Percentiles rank a stretch among this genome's conserved stretches.
Conservation (phyloP, 2,113 vertebrate genomes). For the Tenebrosternarchus preto region DNA sequence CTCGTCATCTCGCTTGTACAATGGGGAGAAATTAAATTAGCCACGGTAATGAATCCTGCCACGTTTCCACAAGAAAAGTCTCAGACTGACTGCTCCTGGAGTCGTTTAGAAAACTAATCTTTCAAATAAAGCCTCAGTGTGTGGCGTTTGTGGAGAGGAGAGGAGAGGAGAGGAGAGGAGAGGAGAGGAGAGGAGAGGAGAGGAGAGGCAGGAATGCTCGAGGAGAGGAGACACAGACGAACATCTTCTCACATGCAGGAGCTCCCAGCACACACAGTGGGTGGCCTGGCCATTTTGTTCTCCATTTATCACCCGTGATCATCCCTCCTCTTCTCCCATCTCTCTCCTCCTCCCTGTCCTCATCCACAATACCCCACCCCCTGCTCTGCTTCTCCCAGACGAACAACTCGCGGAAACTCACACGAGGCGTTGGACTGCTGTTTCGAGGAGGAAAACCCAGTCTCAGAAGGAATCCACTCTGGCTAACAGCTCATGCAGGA, state of each 20-base stretch:
- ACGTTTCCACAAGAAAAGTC: constrained; percentile 65
- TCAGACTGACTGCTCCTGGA: constrained; percentile 63
- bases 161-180: neutral
- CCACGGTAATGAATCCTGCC: constrained; percentile 71
- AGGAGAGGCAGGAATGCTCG: constrained; percentile 4
- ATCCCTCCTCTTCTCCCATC: neutral
- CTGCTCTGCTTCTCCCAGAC: constrained; percentile 25
- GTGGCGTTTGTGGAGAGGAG: neutral
- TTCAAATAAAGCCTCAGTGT: constrained; percentile 41
- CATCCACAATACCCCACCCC: constrained; percentile 29
- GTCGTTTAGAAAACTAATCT: constrained; percentile 70
- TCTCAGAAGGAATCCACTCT: constrained; percentile 66
- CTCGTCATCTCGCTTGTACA: constrained; percentile 72
- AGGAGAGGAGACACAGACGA: constrained; percentile 40
- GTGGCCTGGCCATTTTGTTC: neutral
- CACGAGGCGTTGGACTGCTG: constrained; percentile 62
- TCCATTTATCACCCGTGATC: neutral
- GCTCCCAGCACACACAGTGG: neutral
- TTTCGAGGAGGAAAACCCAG: constrained; percentile 62
- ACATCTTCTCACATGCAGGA: neutral
- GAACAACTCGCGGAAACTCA: constrained; percentile 52
- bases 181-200: neutral
- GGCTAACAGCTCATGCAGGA: too few relatives aligned
- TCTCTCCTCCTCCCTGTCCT: constrained; percentile 31
- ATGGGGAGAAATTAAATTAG: constrained; percentile 76